Evolutionary conservation across 37 sponge, comb jelly and placozoan genomes (phyloP), one percentile per base, ranked within the genome.

Genomic region (Halisarca cf. caerulea): DNA sequence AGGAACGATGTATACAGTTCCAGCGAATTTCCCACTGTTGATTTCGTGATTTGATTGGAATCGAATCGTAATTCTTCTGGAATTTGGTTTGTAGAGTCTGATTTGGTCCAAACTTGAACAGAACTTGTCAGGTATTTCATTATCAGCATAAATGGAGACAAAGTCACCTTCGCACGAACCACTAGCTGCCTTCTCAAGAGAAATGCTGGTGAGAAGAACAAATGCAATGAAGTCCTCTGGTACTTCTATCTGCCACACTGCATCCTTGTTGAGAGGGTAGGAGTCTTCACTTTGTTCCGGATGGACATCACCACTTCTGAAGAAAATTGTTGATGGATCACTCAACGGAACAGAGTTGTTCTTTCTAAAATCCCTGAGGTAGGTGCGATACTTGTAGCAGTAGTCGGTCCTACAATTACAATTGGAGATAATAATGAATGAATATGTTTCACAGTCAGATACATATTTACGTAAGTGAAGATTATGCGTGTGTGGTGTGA

Each of bases 11-110:
- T 20, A 74, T 42, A 74, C 77, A 40, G 8, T 14, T 25, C 25
- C 77, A 18, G 42, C 38, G 44, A 74, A 74, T 40, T 44, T 44
- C 3, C 77, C 77, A 4, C 1, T 3, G 6, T 74, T 74, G 21
- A 11, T 74, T 8, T 20, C 77, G 15, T 41, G 43, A 41, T 74
- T 74, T 74, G 77, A 74, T 25, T 74, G 20, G 45, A 74, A 74
- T 25, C 45, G 36, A 21, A 74, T 42, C 20, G 77, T 74, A 21
- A 74, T 20, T 6, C 44, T 39, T 15, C 24, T 2, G 0, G 45
- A 2, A 24, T 14, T 44, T 2, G 0, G 21, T 24, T 39, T 74
- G 25, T 2, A 74, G 1, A 40, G 9, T 25, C 25, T 40, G 18
- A 74, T 24, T 24, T 39, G 3, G 2, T 40, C 77, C 45, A 74